These are phyloP conservation scores for Eupithecia centaureata DNA, from an alignment of 2,888 invertebrate genomes.

Conservation along the genomic window DNA sequence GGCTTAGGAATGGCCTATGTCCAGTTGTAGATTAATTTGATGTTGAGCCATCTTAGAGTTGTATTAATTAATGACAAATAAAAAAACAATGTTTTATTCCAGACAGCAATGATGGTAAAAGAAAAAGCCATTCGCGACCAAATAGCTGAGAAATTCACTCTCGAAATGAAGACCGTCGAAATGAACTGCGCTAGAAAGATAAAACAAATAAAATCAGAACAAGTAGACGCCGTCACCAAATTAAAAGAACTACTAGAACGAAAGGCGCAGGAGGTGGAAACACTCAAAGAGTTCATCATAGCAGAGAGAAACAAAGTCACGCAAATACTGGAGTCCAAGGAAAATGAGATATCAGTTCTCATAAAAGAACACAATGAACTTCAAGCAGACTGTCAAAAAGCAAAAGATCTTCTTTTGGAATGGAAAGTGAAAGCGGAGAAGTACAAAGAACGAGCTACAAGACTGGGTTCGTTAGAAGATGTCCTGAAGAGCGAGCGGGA, in stretches of 20 bases:
- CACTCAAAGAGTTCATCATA: slow-evolving; percentile 78
- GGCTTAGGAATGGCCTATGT: too few species aligned
- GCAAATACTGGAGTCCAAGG: slow-evolving; percentile 78
- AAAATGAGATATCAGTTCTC: slow-evolving; percentile 76
- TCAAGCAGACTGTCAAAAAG: slow-evolving; percentile 67
- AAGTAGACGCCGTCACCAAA: slow-evolving; percentile 71
- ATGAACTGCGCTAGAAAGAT: slow-evolving; percentile 79
- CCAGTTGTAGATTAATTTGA: too few species aligned
- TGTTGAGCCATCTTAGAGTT: too few species aligned
- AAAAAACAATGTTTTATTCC: slow-evolving; percentile 44
- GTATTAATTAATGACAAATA: background rate
- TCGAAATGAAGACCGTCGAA: slow-evolving; percentile 85
- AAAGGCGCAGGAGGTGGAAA: slow-evolving; percentile 82
- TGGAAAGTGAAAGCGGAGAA: slow-evolving; percentile 70
- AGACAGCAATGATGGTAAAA: slow-evolving; percentile 81
- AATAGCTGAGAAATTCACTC: slow-evolving; percentile 86
- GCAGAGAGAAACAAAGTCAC: slow-evolving; percentile 79
- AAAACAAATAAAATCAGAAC: slow-evolving; percentile 80
- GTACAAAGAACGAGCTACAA: slow-evolving; percentile 68
- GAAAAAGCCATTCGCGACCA: slow-evolving; percentile 86
- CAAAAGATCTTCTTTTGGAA: slow-evolving; percentile 64
- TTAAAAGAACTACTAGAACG: slow-evolving; percentile 78
- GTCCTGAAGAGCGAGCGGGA: slow-evolving; percentile 71
- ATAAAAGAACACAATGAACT: slow-evolving; percentile 75
- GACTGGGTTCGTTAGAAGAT: slow-evolving; percentile 69